phyloP scores from a whole-genome alignment of 1,140 invertebrate species.

The Drosophila grimshawi region DNA sequence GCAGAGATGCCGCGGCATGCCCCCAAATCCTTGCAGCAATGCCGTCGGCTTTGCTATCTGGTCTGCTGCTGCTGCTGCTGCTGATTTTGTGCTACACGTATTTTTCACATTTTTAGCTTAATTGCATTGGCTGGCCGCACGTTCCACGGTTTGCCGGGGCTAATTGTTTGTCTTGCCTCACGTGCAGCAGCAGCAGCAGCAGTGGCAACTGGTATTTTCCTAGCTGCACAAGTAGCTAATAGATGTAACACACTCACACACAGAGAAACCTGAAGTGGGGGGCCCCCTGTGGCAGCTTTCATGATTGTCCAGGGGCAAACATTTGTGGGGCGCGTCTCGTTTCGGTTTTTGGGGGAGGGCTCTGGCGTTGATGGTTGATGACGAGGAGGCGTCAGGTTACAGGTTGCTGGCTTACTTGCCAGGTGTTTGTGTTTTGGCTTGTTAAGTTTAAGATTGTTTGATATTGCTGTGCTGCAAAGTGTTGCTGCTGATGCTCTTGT shows the following conservation, averaged over 20 bases:
- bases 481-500: neutral
- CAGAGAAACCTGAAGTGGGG: slow-evolving; percentile 3
- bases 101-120: slow-evolving; percentile 81
- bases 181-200: slow-evolving; percentile 29
- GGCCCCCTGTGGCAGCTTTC: slow-evolving; percentile 48
- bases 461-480: slow-evolving; percentile 48
- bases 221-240: slow-evolving; percentile 62
- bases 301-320: slow-evolving; percentile 59
- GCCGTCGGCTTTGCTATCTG: slow-evolving; percentile 5
- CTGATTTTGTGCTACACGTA: slow-evolving; percentile 38
- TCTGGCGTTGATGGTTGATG: slow-evolving; percentile 4
- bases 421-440: slow-evolving; percentile 75
- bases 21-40: neutral
- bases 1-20: slow-evolving; percentile 25
- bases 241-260: slow-evolving; percentile 56
- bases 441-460: slow-evolving; percentile 82
- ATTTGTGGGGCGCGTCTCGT: slow-evolving; percentile 23
- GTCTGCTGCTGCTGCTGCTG: neutral
- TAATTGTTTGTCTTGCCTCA: slow-evolving; percentile 67
- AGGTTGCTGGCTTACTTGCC: slow-evolving; percentile 7
- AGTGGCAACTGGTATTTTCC: slow-evolving; percentile 71
- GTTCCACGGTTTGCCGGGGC: slow-evolving; percentile 49
- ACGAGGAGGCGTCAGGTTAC: slow-evolving; percentile 29
- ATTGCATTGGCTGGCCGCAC: slow-evolving; percentile 78
- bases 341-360: slow-evolving; percentile 14